phyloP scores from a whole-genome alignment of 2,888 invertebrate genomes.

The Hirudinaria manillensis region DNA sequence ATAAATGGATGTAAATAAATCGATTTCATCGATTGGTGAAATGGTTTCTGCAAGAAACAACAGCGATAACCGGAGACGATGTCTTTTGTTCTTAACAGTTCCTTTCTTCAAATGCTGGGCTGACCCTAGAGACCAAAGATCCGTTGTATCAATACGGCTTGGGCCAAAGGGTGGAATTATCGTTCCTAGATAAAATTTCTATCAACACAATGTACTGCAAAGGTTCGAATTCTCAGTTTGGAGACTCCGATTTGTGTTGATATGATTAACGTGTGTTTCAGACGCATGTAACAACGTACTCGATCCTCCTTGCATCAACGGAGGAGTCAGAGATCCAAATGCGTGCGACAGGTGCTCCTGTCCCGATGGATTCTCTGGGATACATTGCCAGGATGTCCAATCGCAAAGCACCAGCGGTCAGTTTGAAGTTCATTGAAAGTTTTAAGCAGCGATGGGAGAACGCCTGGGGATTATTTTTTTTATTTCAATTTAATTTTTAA shows the following conservation, averaged over 20 bases:
- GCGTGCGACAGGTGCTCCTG: slow-evolving; percentile 47
- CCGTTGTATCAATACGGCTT: slow-evolving; percentile 38
- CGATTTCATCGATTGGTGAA: no score
- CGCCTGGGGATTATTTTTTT: no score
- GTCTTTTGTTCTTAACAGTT: slow-evolving; percentile 3
- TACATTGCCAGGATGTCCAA: slow-evolving; percentile 43
- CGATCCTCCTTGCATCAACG: slow-evolving; percentile 27
- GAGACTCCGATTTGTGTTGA: neutral
- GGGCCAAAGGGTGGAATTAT: slow-evolving; percentile 41
- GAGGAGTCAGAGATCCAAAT: slow-evolving; percentile 43
- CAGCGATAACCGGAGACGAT: neutral
- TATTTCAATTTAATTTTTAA: no score
- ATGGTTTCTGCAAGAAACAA: neutral
- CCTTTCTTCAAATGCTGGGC: slow-evolving; percentile 34
- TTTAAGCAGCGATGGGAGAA: no score
- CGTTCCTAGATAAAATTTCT: slow-evolving; percentile 38
- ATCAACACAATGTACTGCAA: slow-evolving; percentile 41
- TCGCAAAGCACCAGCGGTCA: slow-evolving; percentile 30
- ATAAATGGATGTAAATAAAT: no score
- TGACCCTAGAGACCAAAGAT: slow-evolving; percentile 37
- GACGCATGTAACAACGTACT: neutral
- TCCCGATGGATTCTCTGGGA: slow-evolving; percentile 47
- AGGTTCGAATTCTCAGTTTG: slow-evolving; percentile 24
- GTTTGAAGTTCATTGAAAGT: slow-evolving; percentile 26
- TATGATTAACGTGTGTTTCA: neutral